Conservation (phyloP, 1,140 invertebrate species). For the Drosophila gunungcola region DNA sequence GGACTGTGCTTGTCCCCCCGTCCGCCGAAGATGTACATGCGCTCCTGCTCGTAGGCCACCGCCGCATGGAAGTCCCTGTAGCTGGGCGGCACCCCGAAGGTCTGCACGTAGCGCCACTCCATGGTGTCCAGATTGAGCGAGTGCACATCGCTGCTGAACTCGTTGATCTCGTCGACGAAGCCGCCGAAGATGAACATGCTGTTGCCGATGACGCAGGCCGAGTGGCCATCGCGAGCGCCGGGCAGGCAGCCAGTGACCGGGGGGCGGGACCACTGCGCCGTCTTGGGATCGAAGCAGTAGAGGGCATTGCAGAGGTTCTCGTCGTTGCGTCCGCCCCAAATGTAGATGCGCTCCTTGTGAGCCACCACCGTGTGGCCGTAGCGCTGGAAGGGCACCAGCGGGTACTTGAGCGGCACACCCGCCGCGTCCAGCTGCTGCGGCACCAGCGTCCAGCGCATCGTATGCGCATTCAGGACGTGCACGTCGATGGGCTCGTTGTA, state of each 20-base stretch:
- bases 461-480: slow-evolving; percentile 93
- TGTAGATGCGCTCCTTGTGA: slow-evolving; percentile 90
- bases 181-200: slow-evolving; percentile 97
- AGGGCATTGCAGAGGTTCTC: slow-evolving; percentile 91
- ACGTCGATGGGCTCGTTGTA: slow-evolving; percentile 92
- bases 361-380: slow-evolving; percentile 95
- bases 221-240: slow-evolving; percentile 94
- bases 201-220: slow-evolving; percentile 91
- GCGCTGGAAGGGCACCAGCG: slow-evolving; percentile 86
- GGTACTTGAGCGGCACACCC: slow-evolving; percentile 82
- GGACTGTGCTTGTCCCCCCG: slow-evolving; percentile 89
- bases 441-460: slow-evolving; percentile 86
- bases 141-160: slow-evolving; percentile 92
- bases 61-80: slow-evolving; percentile 95
- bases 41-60: slow-evolving; percentile 88
- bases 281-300: slow-evolving; percentile 92
- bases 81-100: slow-evolving; percentile 87
- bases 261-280: slow-evolving; percentile 88
- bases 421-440: slow-evolving; percentile 67
- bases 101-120: slow-evolving; percentile 89
- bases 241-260: slow-evolving; percentile 89
- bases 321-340: slow-evolving; percentile 97
- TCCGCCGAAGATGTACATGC: slow-evolving; percentile 95
- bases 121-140: slow-evolving; percentile 90
- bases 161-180: slow-evolving; percentile 91